Conservation (phyloP, 1,140 invertebrate species). For the Nomia melanderi region DNA sequence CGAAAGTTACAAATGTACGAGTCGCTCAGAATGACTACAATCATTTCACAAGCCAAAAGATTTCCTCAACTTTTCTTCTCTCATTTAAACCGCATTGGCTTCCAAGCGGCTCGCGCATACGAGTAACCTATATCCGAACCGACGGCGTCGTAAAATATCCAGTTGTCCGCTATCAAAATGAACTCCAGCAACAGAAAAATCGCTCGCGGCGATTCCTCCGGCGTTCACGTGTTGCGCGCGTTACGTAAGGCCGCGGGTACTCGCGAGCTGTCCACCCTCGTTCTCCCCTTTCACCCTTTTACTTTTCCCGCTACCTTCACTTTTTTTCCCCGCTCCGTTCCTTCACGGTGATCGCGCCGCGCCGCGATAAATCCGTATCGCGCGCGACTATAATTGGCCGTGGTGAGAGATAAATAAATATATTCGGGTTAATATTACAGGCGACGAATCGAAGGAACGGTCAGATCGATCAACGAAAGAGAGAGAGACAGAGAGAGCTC, state of each 20-base stretch:
- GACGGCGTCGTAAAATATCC: no score
- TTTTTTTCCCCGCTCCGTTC: neutral
- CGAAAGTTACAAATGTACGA: no score
- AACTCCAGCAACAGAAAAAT: no score
- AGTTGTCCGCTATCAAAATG: no score
- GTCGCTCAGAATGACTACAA: no score
- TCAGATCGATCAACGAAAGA: neutral
- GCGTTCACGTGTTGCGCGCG: conserved; percentile 30
- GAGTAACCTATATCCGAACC: no score
- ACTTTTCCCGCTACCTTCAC: no score
- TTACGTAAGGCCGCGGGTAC: conserved; percentile 10
- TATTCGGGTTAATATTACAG: neutral
- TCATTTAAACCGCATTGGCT: no score
- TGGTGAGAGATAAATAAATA: neutral
- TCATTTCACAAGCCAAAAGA: no score
- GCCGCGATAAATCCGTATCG: neutral
- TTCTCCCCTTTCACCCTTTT: neutral
- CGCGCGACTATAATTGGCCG: neutral
- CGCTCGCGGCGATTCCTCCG: neutral
- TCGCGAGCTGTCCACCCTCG: neutral
- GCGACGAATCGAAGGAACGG: neutral
- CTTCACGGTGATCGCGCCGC: neutral
- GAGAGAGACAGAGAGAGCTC: no score
- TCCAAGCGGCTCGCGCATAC: no score
- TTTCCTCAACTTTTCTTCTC: no score